These are phyloP conservation scores for Notocelia uddmanniana DNA, from an alignment of 2,888 invertebrate genomes.

Conservation along the genomic window DNA sequence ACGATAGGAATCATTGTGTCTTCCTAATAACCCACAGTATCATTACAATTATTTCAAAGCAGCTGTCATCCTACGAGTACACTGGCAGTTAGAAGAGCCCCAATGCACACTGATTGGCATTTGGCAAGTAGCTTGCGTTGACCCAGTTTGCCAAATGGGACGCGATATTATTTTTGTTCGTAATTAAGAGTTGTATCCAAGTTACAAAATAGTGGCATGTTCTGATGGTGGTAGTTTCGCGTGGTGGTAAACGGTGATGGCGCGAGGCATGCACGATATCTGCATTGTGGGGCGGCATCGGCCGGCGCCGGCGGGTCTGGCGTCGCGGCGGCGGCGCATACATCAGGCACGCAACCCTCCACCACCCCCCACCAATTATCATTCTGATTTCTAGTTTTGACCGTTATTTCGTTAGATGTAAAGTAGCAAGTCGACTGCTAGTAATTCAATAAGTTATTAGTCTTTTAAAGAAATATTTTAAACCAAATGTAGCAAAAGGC, in stretches of 20 bases:
- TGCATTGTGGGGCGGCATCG: slow-evolving; percentile 79
- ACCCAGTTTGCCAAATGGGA: not conserved
- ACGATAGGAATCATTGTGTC: slow-evolving; percentile 17
- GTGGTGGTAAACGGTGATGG: slow-evolving; percentile 64
- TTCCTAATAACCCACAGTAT: not conserved
- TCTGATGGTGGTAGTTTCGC: slow-evolving; percentile 55
- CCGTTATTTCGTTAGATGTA: slow-evolving; percentile 49
- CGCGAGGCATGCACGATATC: slow-evolving; percentile 79
- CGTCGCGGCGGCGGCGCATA: slow-evolving; percentile 82
- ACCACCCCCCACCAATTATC: slow-evolving; percentile 68
- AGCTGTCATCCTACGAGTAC: not conserved
- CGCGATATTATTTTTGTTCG: not conserved
- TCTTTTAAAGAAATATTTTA: not conserved
- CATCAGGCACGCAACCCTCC: slow-evolving; percentile 80
- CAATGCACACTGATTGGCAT: not conserved
- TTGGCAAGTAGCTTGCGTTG: not conserved
- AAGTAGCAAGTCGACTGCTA: slow-evolving; percentile 9
- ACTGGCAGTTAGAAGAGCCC: not conserved
- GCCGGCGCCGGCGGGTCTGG: slow-evolving; percentile 82
- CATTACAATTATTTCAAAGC: not conserved
- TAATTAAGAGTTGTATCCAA: slow-evolving; percentile 20
- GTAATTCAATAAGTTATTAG: not conserved
- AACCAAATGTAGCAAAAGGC: not conserved
- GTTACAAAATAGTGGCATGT: slow-evolving; percentile 28
- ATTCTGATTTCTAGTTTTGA: slow-evolving; percentile 72